Evolutionary conservation across 2,797 vertebrate species (phyloP).

Genomic region (Garrulus glandarius): DNA sequence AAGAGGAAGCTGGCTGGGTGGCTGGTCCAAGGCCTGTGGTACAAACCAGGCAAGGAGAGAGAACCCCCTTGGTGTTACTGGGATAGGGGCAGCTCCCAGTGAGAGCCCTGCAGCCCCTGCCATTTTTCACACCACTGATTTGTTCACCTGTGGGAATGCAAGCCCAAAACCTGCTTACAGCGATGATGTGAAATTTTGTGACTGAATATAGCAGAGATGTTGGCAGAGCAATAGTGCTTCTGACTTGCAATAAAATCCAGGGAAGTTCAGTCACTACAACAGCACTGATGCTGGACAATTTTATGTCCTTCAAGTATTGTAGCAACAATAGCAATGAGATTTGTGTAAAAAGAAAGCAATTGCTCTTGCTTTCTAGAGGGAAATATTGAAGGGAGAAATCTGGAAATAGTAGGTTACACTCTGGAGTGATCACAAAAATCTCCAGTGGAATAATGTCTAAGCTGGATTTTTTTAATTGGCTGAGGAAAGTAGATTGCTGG

Average conservation of each 20-base stretch:
- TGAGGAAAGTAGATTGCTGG: background rate
- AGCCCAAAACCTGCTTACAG: background rate
- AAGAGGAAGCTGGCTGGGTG: background rate
- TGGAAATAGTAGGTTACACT: background rate
- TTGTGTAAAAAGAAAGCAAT: background rate
- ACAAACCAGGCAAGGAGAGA: background rate
- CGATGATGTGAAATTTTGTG: background rate
- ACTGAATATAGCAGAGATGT: background rate
- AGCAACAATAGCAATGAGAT: background rate
- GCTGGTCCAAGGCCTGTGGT: too few relatives aligned
- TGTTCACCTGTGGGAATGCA: background rate
- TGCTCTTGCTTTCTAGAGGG: background rate
- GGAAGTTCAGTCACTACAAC: background rate
- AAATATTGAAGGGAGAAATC: background rate
- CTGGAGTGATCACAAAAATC: background rate
- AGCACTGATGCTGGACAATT: accelerated
- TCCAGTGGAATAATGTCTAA: background rate
- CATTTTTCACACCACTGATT: background rate
- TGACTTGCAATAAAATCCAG: background rate
- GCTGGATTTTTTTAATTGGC: background rate
- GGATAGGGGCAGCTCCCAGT: background rate
- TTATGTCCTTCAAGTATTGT: background rate
- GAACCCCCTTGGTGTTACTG: too few relatives aligned
- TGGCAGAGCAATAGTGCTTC: background rate
- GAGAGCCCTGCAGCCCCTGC: background rate